Conservation (phyloP, 2,888 invertebrate species). For the Ganaspis brasiliensis region DNA sequence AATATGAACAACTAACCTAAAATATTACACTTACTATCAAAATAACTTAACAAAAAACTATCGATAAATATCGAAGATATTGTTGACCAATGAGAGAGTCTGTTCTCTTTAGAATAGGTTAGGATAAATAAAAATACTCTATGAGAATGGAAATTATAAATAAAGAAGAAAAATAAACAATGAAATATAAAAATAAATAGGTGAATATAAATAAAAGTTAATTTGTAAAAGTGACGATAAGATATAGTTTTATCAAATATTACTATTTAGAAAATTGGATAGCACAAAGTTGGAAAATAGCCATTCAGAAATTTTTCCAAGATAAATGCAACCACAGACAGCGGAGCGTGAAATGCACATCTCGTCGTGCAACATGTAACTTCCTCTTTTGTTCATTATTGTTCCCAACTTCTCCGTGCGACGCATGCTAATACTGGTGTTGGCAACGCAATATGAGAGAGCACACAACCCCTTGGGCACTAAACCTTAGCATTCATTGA, state of each 20-base stretch:
- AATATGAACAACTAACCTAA: too few relatives aligned
- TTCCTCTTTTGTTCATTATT: constrained; percentile 42
- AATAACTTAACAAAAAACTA: too few relatives aligned
- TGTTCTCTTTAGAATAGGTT: too few relatives aligned
- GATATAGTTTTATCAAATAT: background rate
- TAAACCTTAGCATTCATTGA: constrained; percentile 9
- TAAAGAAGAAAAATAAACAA: too few relatives aligned
- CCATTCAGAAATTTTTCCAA: constrained; percentile 6
- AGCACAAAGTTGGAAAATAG: background rate
- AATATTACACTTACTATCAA: too few relatives aligned
- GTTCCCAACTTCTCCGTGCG: constrained; percentile 21
- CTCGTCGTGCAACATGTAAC: constrained; percentile 5
- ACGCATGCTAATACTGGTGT: constrained; percentile 35
- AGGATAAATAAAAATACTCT: too few relatives aligned
- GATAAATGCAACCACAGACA: constrained; percentile 19
- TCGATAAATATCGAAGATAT: too few relatives aligned
- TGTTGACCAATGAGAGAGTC: too few relatives aligned
- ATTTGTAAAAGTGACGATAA: background rate
- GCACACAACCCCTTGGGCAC: background rate
- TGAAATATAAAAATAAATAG: too few relatives aligned
- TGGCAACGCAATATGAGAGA: constrained; percentile 21
- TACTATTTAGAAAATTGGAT: constrained; percentile 7
- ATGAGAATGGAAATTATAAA: too few relatives aligned
- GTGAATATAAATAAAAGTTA: too few relatives aligned
- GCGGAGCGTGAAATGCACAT: constrained; percentile 22